Evolutionary conservation across 2,113 vertebrate genomes (phyloP).

Genomic region (Oriolus oriolus): DNA sequence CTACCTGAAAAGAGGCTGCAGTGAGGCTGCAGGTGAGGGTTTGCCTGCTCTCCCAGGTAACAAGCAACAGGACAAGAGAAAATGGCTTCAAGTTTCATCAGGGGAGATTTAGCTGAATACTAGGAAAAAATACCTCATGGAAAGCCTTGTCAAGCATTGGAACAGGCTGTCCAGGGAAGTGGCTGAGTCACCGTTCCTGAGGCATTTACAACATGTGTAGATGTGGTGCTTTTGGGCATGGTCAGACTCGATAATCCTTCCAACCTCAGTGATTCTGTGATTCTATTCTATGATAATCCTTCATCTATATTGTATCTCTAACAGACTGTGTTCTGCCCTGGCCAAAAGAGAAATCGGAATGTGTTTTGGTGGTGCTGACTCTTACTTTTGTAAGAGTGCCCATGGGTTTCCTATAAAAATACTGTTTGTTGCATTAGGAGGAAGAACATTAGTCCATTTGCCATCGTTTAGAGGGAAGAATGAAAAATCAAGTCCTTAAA

Average conservation of each 20-base stretch:
- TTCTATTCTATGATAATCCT: not conserved
- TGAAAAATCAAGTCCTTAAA: not conserved
- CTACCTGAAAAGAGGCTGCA: not conserved
- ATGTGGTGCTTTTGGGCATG: too few relatives aligned
- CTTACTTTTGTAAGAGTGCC: not conserved
- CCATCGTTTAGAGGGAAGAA: not conserved
- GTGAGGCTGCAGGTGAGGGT: rapidly evolving
- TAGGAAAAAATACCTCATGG: not conserved
- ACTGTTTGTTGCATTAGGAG: not conserved
- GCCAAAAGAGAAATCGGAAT: not conserved
- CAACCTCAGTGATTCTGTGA: rapidly evolving
- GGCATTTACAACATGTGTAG: not conserved
- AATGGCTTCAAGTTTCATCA: not conserved
- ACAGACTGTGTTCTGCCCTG: not conserved
- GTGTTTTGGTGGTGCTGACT: not conserved
- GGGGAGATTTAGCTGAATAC: not conserved
- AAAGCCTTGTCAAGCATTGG: not conserved
- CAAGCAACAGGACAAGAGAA: not conserved
- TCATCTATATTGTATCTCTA: not conserved
- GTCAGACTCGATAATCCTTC: not conserved
- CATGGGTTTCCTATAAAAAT: not conserved
- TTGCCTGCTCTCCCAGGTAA: not conserved
- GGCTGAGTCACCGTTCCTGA: not conserved
- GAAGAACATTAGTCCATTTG: not conserved
- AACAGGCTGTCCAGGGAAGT: not conserved